phyloP scores from a whole-genome alignment of 2,797 vertebrate genomes.

The Philypnodon macrostomus region DNA sequence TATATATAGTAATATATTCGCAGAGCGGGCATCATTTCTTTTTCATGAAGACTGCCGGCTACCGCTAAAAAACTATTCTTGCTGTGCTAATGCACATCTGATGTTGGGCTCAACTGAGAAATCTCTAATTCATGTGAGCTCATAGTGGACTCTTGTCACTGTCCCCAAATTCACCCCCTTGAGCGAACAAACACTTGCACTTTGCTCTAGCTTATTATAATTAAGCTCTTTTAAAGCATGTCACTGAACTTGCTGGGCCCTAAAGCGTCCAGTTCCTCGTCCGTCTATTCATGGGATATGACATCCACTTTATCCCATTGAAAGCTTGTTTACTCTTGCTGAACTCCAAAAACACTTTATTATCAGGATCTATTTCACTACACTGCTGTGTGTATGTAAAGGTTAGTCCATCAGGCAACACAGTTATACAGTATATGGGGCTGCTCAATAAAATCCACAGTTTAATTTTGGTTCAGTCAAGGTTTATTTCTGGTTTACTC shows the following conservation, averaged over 20 bases:
- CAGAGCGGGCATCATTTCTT: conserved; percentile 50
- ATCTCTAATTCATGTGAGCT: conserved; percentile 50
- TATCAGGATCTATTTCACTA: conserved; percentile 39
- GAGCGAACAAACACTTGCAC: conserved; percentile 61
- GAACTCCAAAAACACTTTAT: conserved; percentile 32
- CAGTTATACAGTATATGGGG: too few relatives aligned
- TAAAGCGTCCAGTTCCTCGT: conserved; percentile 57
- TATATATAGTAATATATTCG: conserved; percentile 61
- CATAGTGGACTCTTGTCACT: conserved; percentile 51
- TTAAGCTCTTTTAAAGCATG: conserved; percentile 75
- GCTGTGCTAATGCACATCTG: conserved; percentile 58
- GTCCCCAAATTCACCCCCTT: conserved; percentile 39
- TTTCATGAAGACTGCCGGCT: conserved; percentile 58
- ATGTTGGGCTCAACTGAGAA: conserved; percentile 49
- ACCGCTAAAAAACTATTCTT: conserved; percentile 47
- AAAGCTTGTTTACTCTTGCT: conserved; percentile 61
- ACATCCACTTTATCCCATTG: conserved; percentile 58
- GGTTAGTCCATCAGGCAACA: conserved; percentile 26
- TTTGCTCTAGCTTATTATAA: conserved; percentile 68
- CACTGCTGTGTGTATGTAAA: conserved; percentile 19
- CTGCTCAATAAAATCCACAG: too few relatives aligned
- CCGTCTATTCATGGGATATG: conserved; percentile 57
- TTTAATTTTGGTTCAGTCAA: too few relatives aligned
- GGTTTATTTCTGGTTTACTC: too few relatives aligned
- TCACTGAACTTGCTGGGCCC: conserved; percentile 58